Base-by-base conservation (phyloP, 2,888 invertebrate species). In the Unio pictorum region DNA sequence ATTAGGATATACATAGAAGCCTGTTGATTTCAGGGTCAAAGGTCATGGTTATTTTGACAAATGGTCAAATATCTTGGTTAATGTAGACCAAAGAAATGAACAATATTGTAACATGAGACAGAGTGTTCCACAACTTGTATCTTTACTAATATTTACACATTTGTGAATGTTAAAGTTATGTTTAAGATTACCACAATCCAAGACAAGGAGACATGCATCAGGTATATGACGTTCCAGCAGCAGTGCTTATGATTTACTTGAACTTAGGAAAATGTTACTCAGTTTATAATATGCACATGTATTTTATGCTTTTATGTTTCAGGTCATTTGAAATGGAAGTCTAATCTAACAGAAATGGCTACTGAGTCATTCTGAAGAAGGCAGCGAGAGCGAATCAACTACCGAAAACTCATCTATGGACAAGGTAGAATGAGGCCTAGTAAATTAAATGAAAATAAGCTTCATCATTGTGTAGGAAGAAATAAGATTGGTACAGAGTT, bases 301-400 rank as follows among this genome's bases (percentile, higher is more conserved):
- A 15, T 45, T 45, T 15, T 45, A 15, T 45, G 8, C 34, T 67
- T 54, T 64, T 57, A 71, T 73, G 45, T 57, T 73, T 69, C 72
- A 78, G 86, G 85, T 55, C 73, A 79, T 54, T 68, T 93, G 74
- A 92, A 92, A 84, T 95, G 97, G 97, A 97, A 96, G 88, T 93
- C 93, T 69, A 95, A 96, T 87, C 90, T 98, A 80, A 92, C 93
- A 4, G 93, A 94, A 86, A 96, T 95, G 90, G 98, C 98, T 1
- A 93, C 94, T 61, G 93, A 94, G 87, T 94, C 95, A 0, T 98
- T 95, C 89, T 91, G 95, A 71, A 93, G 94, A 72, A 92, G 96
- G 66, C 95, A 95, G 82, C 75, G 80, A 15, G 81, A 80, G 56
- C 84, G 84, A 63, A 75, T 87, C n/a, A 91, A 91, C 77, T 89